Evolutionary conservation across 2,888 invertebrate species (phyloP), one percentile per base, ranked within the genome.

Genomic region (Pasiphila rectangulata): DNA sequence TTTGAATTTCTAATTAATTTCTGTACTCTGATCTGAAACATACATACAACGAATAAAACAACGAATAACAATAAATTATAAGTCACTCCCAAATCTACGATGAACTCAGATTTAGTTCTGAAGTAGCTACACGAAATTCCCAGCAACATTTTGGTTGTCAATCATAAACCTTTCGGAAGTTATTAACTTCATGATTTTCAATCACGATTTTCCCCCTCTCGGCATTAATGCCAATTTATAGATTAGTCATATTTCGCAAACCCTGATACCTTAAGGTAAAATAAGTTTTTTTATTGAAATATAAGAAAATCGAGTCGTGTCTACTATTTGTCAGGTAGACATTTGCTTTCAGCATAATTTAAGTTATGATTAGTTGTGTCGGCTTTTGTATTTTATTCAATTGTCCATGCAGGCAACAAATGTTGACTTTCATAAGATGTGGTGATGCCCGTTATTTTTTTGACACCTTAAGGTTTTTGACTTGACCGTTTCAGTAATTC

Each of bases 131-230:
- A 2, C 29, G 3, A 30, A 45, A 35, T 23, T 35, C 10, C 9
- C 16, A 17, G 16, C 21, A 40, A 27, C 21, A 46, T 19, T 21
- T 35, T 24, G 20, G 27, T n/a, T n/a, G 29, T 35, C 40, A 40
- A 40, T 46, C 35, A 40, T 23, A 40, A 39, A 46, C 27, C 15
- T 46, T 29, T 27, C 17, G 20, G 35, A 46, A 46, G 34, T 40
- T 35, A 35, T 29, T 40, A 39, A 46, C 39, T 46, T 46, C 27
- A 35, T 40, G 46, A 46, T 35, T 46, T 41, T 46, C 35, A 40
- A 40, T 46, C 25, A 46, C 21, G 17, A 40, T 27, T 35, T n/a
- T 40, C 34, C 27, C 23, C 39, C 20, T 25, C 15, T 12, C 21
- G 20, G 16, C 7, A 39, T 34, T 19, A 45, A 46, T 25, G 39